Evolutionary conservation across 2,888 invertebrate species (phyloP).

Genomic region (Chirona hameri): DNA sequence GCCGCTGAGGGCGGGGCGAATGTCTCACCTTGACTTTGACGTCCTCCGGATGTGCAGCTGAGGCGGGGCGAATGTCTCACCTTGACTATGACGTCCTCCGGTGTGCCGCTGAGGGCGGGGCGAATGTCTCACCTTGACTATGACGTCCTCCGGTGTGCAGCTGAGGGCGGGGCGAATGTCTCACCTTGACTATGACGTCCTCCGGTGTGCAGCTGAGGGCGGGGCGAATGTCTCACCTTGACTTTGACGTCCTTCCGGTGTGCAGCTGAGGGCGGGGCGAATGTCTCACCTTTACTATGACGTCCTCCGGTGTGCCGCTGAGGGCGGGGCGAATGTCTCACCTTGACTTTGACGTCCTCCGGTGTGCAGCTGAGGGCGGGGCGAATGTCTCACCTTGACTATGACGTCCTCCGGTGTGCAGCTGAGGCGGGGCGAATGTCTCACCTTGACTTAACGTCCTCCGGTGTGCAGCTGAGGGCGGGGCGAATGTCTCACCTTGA

Average conservation of each 20-base stretch:
- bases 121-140: conserved; percentile 57
- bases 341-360: conserved; percentile 66
- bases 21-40: conserved; percentile 62
- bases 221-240: conserved; percentile 53
- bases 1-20: background rate
- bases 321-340: conserved; percentile 43
- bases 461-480: conserved; percentile 37
- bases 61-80: too few relatives aligned
- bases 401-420: too few relatives aligned
- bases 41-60: conserved; percentile 50
- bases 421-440: background rate
- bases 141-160: conserved; percentile 55
- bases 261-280: conserved; percentile 36
- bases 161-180: too few relatives aligned
- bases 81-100: too few relatives aligned
- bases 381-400: too few relatives aligned
- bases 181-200: too few relatives aligned
- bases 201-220: background rate
- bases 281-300: too few relatives aligned
- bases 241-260: conserved; percentile 60
- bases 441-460: conserved; percentile 66
- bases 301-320: too few relatives aligned
- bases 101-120: background rate
- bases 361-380: conserved; percentile 38
- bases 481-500: too few relatives aligned